Base-by-base conservation (phyloP, 2,113 vertebrate species). In the Anas platyrhynchos region DNA sequence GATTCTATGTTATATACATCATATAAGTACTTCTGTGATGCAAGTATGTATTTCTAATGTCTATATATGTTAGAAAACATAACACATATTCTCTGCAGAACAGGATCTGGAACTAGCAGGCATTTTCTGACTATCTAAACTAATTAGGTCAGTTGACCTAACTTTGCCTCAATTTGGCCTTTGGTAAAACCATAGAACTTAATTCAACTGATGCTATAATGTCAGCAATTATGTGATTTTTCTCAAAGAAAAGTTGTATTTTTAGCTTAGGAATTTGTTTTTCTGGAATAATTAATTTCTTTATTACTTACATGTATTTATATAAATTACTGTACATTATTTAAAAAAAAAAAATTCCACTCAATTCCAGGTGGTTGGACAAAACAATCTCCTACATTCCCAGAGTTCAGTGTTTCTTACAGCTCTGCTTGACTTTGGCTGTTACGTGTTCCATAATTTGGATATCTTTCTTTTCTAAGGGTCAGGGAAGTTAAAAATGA, bases 241-340 rank as follows among this genome's bases (percentile, higher is more conserved):
- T 88, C 48, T 61, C 46, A 67, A 68, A 21, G 25, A 54, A 16
- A 75, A 34, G 3, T 22, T 79, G 21, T 1, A 46, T 52, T 80
- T 91, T 83, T 73, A 38, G 25, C 11, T 76, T 55, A 43, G 34
- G 16, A 46, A 69, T 65, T 67, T 13, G 0, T n/a, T 78, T 77
- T 83, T 83, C 77, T 0, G 0, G 9, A 65, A 7, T 75, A 81
- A 72, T 52, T 15, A 0, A 5, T 62, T 83, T 76, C 4, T 11
- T 83, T 80, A 62, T 26, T 2, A 12, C 26, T 81, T 78, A 9
- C 2, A 31, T 48, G 12, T 48, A 27, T 79, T 50, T 43, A 29
- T 68, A 63, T 41, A 15, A 58, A 11, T 66, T 36, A 21, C 22
- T 67, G 4, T 41, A 9, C 1, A 3, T 77, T 81, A 54, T 74